Evolutionary conservation across 2,888 invertebrate species (phyloP), one percentile per base, ranked within the genome.

Genomic region (Uropetala carovei): DNA sequence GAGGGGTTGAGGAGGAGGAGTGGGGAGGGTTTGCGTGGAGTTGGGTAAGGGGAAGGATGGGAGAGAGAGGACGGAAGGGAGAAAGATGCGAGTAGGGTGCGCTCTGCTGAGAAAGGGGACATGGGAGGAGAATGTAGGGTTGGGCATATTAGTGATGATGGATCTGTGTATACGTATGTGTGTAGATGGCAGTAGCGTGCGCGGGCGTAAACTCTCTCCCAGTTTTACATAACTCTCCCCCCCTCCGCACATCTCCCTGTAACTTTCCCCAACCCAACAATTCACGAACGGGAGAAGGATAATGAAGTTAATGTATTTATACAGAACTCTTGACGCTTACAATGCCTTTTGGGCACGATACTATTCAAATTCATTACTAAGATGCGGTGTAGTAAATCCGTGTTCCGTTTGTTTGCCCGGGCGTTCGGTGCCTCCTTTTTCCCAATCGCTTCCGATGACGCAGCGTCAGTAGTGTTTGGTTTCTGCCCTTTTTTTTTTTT

Each of bases 111-210:
- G 83, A 9, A 7, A 18, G 18, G 83, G 9, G 4, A 5, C 16
- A 2, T n/a, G 56, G 18, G 3, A 56, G 30, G 43, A n/a, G 13
- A 2, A 60, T 13, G 18, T 1, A 18, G 64, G 86, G 14, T 16
- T 58, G 86, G 59, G 10, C 59, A 30, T 60, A 86, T 86, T 64
- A 68, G n/a, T 10, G 85, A 57, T 57, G 85, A 64, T 43, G 64
- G 10, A 56, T 64, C 13, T 68, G 89, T 4, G 56, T 58, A 57
- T 18, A 13, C 57, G n/a, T n/a, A 13, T 82, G 60, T 86, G 86
- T 85, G 85, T 85, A 57, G 58, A 85, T 85, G 85, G 58, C 85
- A 57, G 85, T 22, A 85, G 85, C n/a, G n/a, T 85, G 16, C 14
- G 13, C 57, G 84, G 84, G 10, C 4, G 84, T 11, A 8, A 16